phyloP scores from a whole-genome alignment of 2,113 vertebrate genomes.

The Tapirus terrestris region DNA sequence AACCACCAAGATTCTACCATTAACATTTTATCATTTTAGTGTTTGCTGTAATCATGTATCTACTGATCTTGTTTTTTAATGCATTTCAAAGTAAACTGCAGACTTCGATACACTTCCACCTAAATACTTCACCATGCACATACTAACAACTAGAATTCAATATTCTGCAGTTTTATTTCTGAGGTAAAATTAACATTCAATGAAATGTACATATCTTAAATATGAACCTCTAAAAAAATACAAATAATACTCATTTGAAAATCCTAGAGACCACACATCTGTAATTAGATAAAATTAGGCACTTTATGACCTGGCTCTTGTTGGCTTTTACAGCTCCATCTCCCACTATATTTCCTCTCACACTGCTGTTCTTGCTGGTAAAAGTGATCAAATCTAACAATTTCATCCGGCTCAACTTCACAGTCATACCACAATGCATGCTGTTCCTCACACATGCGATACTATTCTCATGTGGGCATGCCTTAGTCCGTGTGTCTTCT shows the following conservation, averaged over 20 bases:
- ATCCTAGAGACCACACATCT: neutral
- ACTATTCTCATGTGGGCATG: neutral
- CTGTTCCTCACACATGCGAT: neutral
- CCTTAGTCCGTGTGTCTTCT: neutral
- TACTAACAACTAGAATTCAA: neutral
- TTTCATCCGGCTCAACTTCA: neutral
- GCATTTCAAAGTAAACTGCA: conserved; percentile 33
- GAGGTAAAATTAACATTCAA: conserved; percentile 33
- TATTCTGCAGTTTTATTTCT: neutral
- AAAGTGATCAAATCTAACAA: neutral
- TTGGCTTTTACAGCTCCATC: neutral
- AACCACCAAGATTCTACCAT: neutral
- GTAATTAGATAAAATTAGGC: neutral
- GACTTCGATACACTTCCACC: neutral
- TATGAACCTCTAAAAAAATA: neutral
- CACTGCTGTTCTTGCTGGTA: neutral
- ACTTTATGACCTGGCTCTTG: neutral
- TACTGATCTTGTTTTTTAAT: neutral
- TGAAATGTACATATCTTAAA: neutral
- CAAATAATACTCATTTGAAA: neutral
- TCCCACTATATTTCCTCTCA: neutral
- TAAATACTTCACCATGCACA: neutral
- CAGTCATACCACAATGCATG: neutral
- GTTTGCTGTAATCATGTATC: conserved; percentile 16
- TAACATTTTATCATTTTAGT: conserved; percentile 11